Evolutionary conservation across 2,113 vertebrate species (phyloP).

Genomic region (Scomber japonicus): DNA sequence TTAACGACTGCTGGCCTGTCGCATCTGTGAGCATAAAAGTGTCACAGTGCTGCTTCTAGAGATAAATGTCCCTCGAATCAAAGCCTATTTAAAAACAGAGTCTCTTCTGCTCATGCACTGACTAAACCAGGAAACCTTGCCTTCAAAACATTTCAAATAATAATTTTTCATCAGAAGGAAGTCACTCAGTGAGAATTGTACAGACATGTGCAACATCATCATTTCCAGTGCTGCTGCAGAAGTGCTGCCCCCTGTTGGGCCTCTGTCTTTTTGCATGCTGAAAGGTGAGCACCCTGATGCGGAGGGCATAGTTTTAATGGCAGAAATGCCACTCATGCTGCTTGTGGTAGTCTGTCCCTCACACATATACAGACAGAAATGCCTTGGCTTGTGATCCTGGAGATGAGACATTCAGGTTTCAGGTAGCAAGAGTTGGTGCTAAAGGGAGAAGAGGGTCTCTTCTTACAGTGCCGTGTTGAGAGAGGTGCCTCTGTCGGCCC

Average conservation of each 20-base stretch:
- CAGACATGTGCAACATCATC: conserved; percentile 16
- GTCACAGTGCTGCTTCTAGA: conserved; percentile 25
- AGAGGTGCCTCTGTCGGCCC: conserved; percentile 75
- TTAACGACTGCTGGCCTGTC: conserved; percentile 37
- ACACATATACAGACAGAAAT: conserved; percentile 68
- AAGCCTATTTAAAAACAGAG: conserved; percentile 5
- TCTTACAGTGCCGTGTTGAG: conserved; percentile 77
- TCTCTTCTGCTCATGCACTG: background rate
- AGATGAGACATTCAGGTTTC: conserved; percentile 77
- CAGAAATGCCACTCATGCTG: conserved; percentile 69
- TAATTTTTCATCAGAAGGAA: background rate
- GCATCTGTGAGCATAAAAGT: conserved; percentile 42
- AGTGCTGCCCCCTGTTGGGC: conserved; percentile 80
- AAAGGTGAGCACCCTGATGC: conserved; percentile 61
- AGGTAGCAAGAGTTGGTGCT: conserved; percentile 61
- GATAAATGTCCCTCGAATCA: background rate
- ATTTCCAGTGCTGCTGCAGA: conserved; percentile 31
- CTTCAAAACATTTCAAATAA: background rate
- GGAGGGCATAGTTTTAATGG: conserved; percentile 58
- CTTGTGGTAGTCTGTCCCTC: conserved; percentile 50
- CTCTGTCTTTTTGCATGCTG: conserved; percentile 22
- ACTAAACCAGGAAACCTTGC: background rate
- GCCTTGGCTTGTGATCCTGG: conserved; percentile 71
- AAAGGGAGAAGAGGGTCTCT: conserved; percentile 77
- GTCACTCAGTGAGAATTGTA: conserved; percentile 11